Evolutionary conservation across 2,113 vertebrate species (phyloP).

Genomic region (Malaclemys terrapin): DNA sequence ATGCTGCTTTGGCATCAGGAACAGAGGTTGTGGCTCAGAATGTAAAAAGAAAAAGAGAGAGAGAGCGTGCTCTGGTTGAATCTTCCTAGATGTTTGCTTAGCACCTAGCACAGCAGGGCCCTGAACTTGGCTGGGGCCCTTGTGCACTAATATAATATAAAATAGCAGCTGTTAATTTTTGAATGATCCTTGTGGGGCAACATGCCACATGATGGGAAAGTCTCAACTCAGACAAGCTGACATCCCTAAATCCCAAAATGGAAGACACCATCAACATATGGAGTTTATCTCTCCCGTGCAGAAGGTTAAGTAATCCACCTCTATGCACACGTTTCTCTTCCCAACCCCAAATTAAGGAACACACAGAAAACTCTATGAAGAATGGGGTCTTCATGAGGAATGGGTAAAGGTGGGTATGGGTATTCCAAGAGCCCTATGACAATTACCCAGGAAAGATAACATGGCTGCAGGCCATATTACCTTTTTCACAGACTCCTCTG

Average conservation of each 20-base stretch:
- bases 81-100: background rate
- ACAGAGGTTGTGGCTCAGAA: slow-evolving; percentile 16
- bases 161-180: background rate
- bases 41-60: background rate
- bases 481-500: background rate
- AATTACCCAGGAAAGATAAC: background rate
- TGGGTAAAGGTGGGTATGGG: background rate
- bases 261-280: background rate
- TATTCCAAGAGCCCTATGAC: background rate
- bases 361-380: background rate
- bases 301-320: background rate
- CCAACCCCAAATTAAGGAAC: background rate
- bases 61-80: background rate
- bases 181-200: rapidly evolving
- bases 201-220: background rate
- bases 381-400: background rate
- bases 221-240: background rate
- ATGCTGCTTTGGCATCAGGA: slow-evolving; percentile 21
- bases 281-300: too few relatives aligned
- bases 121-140: background rate
- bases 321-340: background rate
- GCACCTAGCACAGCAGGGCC: background rate
- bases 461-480: background rate
- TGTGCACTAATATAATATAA: background rate
- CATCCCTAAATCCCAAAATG: background rate